Evolutionary conservation across 2,888 invertebrate genomes (phyloP).

Genomic region (Timema podura): DNA sequence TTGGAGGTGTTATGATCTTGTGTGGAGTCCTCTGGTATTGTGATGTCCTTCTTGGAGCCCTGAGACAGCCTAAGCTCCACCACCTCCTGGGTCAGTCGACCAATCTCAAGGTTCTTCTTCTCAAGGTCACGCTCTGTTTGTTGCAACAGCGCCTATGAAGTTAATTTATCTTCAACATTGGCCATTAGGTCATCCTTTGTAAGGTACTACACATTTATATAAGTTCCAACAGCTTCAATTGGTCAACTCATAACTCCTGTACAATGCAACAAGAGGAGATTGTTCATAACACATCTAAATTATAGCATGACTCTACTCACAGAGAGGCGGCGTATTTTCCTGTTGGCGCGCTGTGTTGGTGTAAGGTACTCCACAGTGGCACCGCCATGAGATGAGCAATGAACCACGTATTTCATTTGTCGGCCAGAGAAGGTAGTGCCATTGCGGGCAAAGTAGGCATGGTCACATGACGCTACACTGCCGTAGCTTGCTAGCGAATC

Average conservation of each 20-base stretch:
- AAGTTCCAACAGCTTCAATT: too few relatives aligned
- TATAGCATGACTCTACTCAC: conserved; percentile 35
- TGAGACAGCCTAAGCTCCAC: conserved; percentile 77
- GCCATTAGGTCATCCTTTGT: too few relatives aligned
- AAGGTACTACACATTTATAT: too few relatives aligned
- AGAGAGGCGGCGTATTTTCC: conserved; percentile 69
- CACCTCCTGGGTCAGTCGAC: conserved; percentile 70
- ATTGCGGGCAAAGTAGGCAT: conserved; percentile 73
- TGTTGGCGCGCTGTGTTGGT: conserved; percentile 80
- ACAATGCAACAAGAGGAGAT: neutral
- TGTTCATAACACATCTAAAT: neutral
- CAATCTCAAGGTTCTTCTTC: conserved; percentile 77
- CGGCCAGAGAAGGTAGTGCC: conserved; percentile 67
- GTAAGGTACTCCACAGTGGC: conserved; percentile 80
- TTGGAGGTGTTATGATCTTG: too few relatives aligned
- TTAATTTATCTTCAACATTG: too few relatives aligned
- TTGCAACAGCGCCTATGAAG: conserved; percentile 51
- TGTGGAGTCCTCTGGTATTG: conserved; percentile 55
- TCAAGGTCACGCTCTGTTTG: conserved; percentile 74
- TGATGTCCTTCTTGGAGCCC: conserved; percentile 63
- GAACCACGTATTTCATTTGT: conserved; percentile 75
- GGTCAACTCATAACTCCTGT: neutral
- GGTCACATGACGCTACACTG: conserved; percentile 76
- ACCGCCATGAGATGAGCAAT: conserved; percentile 76
- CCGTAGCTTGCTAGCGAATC: conserved; percentile 72